These are phyloP conservation scores for Camarhynchus parvulus DNA, from an alignment of 2,113 vertebrate species.

Conservation along the genomic window DNA sequence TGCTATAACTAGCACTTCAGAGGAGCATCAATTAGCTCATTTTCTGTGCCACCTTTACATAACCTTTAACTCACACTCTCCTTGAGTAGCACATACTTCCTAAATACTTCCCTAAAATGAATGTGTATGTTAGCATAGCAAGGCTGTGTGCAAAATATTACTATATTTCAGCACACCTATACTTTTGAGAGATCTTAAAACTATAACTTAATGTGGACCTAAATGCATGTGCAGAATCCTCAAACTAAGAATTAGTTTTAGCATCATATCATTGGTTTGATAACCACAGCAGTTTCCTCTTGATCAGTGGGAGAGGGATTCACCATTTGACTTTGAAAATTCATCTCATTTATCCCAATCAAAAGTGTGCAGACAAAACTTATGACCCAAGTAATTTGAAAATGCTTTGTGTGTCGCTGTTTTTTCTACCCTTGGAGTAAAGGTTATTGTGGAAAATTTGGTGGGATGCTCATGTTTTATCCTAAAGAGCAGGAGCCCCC, in stretches of 20 bases:
- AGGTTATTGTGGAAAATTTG: background rate
- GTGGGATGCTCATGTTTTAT: background rate
- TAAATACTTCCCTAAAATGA: background rate
- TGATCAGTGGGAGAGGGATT: background rate
- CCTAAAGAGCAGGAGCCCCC: background rate
- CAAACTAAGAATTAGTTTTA: background rate
- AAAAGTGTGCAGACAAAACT: background rate
- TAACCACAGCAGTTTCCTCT: background rate
- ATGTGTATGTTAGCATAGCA: background rate
- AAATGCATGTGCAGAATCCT: background rate
- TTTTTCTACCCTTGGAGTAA: background rate
- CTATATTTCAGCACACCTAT: background rate
- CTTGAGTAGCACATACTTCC: background rate
- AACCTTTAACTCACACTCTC: background rate
- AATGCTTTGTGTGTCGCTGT: background rate
- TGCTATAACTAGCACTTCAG: background rate
- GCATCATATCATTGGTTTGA: background rate
- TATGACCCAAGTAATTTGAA: background rate
- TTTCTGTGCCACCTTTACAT: background rate
- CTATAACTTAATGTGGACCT: background rate
- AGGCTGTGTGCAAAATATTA: background rate
- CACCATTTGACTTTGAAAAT: background rate
- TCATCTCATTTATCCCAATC: background rate
- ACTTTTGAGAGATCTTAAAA: background rate
- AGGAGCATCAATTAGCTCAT: background rate